Evolutionary conservation across 2,113 vertebrate genomes (phyloP).

Genomic region (Cyprinus carpio): DNA sequence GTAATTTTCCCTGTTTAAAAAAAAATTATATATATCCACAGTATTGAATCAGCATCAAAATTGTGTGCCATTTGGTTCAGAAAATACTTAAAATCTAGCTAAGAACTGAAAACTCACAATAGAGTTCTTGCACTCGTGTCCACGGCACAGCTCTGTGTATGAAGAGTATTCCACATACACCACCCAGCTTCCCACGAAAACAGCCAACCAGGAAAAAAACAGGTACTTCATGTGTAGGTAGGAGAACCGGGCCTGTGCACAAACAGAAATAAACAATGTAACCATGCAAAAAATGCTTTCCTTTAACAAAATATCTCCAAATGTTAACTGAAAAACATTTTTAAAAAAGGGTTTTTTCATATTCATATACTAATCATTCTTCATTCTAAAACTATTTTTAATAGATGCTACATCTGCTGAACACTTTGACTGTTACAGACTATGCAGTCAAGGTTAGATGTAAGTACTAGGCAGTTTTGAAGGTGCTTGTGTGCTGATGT

Average conservation of each 20-base stretch:
- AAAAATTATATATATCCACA: neutral
- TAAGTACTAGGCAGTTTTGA: neutral
- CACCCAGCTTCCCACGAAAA: constrained; percentile 97
- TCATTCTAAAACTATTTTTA: too few relatives aligned
- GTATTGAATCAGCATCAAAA: neutral
- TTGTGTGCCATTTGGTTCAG: neutral
- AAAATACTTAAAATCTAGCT: neutral
- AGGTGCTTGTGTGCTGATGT: neutral
- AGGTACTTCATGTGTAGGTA: constrained; percentile 93
- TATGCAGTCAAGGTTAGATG: neutral
- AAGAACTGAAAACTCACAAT: constrained; percentile 83
- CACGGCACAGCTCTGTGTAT: constrained; percentile 95
- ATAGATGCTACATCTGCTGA: too few relatives aligned
- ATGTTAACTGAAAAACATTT: neutral
- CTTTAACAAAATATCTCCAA: neutral
- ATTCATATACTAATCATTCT: too few relatives aligned
- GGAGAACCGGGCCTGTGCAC: constrained; percentile 84
- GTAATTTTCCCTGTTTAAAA: neutral
- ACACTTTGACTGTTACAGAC: neutral
- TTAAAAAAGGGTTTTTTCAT: neutral
- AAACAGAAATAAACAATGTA: constrained; percentile 22
- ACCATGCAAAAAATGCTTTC: neutral
- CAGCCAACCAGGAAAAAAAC: constrained; percentile 94
- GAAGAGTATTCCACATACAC: constrained; percentile 93
- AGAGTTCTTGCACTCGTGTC: constrained; percentile 91